These are phyloP conservation scores for Gymnarchus niloticus DNA, from an alignment of 2,113 vertebrate species.

Conservation along the genomic window DNA sequence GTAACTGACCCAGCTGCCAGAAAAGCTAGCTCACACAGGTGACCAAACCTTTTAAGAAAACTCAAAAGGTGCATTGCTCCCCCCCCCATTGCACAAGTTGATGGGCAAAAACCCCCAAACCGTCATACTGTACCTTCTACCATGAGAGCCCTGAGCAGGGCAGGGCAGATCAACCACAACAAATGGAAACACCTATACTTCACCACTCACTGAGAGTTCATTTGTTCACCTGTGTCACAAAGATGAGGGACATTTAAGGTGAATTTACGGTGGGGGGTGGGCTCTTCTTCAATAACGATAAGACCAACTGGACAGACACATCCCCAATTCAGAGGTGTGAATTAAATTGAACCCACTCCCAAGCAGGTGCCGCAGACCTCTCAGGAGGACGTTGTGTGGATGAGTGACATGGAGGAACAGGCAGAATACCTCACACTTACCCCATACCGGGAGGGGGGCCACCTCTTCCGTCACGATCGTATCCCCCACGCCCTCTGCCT, in stretches of 20 bases:
- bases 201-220: background rate
- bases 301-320: background rate
- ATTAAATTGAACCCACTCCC: background rate
- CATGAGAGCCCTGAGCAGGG: background rate
- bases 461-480: slow-evolving; percentile 50
- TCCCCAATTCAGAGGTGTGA: background rate
- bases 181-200: background rate
- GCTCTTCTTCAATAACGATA: background rate
- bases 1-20: background rate
- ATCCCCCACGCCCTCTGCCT: slow-evolving; percentile 61
- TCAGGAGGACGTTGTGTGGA: background rate
- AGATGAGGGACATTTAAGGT: background rate
- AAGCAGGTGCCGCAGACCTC: slow-evolving; percentile 16
- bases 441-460: slow-evolving; percentile 66
- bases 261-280: background rate
- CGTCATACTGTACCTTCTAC: background rate
- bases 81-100: background rate
- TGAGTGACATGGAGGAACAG: slow-evolving; percentile 27
- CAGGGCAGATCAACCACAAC: background rate
- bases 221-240: background rate
- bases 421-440: slow-evolving; percentile 68
- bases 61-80: background rate
- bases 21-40: background rate
- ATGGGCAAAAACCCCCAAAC: background rate
- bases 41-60: background rate